phyloP scores from a whole-genome alignment of 2,888 invertebrate species.

The Pandemis cinnamomeana region DNA sequence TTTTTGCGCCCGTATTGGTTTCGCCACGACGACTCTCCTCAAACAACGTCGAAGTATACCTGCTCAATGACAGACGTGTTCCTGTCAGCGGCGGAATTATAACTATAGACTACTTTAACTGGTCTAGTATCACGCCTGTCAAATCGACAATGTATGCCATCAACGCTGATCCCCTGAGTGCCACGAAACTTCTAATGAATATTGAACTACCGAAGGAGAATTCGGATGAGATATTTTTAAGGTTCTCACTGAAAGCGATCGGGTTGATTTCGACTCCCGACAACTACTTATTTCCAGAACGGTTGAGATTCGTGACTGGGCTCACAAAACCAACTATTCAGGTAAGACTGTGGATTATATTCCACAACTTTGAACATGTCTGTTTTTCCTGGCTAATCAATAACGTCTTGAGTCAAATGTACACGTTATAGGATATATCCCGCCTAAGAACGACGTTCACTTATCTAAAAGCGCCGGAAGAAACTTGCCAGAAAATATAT shows the following conservation, averaged over 20 bases:
- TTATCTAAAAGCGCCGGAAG: too few relatives aligned
- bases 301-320: constrained; percentile 82
- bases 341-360: constrained; percentile 69
- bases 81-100: constrained; percentile 75
- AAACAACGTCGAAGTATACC: constrained; percentile 84
- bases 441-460: too few relatives aligned
- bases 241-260: constrained; percentile 79
- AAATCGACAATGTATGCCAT: constrained; percentile 58
- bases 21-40: constrained; percentile 82
- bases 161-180: constrained; percentile 56
- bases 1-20: constrained; percentile 91
- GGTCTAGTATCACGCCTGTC: constrained; percentile 77
- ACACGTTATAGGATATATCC: too few relatives aligned
- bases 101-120: constrained; percentile 85
- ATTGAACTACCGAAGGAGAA: constrained; percentile 58
- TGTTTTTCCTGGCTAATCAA: too few relatives aligned
- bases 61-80: constrained; percentile 86
- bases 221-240: constrained; percentile 66
- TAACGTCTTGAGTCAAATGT: too few relatives aligned
- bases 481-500: too few relatives aligned
- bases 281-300: constrained; percentile 87
- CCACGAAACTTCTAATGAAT: constrained; percentile 60
- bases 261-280: constrained; percentile 81
- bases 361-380: neutral
- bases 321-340: constrained; percentile 82